A percentile compares a stretch with the other conserved stretches of the same genome.
phyloP scores from a whole-genome alignment of 2,797 vertebrate genomes.

The Melanotaenia pygmaea region DNA sequence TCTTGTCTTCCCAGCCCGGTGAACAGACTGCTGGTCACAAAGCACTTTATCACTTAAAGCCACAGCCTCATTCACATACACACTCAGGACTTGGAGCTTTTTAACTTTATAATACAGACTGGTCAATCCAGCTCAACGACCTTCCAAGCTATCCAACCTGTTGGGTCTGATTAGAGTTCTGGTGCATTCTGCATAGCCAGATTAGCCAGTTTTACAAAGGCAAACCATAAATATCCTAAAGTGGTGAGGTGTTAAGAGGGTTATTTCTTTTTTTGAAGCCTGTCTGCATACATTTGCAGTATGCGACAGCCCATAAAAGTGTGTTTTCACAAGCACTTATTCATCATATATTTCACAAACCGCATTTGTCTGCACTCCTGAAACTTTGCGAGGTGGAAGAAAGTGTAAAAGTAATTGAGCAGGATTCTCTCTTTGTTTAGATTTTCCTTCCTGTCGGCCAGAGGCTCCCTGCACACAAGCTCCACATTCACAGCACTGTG shows the following conservation, averaged over 20 bases:
- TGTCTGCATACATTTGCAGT: not conserved
- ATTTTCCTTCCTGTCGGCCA: slow-evolving; percentile 13
- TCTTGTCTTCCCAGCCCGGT: slow-evolving; percentile 3
- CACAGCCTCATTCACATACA: not conserved
- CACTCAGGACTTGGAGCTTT: not conserved
- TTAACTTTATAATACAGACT: too few species aligned
- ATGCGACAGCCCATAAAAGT: not conserved
- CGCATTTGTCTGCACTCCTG: not conserved
- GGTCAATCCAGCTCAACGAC: not conserved
- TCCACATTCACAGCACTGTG: slow-evolving; percentile 48
- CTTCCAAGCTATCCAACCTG: not conserved
- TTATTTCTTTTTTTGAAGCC: not conserved
- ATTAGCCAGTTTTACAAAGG: not conserved
- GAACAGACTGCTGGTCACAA: not conserved
- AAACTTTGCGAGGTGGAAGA: not conserved
- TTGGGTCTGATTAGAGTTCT: slow-evolving; percentile 1
- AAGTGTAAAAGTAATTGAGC: slow-evolving; percentile 19
- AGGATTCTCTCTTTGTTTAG: slow-evolving; percentile 51
- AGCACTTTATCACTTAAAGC: not conserved
- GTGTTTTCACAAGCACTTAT: not conserved
- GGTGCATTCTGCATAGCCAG: not conserved
- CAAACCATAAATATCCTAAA: not conserved
- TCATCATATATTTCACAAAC: not conserved
- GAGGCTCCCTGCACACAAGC: slow-evolving; percentile 16
- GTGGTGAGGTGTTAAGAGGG: not conserved